Base-by-base conservation (phyloP, 1,140 invertebrate species). In the Ooceraea biroi region DNA sequence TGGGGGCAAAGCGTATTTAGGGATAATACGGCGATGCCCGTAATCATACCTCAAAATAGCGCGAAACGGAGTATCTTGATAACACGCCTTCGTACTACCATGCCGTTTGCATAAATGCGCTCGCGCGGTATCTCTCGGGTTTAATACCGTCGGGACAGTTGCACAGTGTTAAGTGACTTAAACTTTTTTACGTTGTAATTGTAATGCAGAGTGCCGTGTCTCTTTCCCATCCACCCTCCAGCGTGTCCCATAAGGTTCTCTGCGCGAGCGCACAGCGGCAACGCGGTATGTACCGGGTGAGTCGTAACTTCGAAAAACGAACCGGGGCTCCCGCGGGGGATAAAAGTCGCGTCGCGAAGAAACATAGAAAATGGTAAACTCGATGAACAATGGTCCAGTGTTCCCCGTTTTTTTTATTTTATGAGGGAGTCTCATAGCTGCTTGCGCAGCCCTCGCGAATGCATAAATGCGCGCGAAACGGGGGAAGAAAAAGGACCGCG, bases 341-440 rank as follows among this genome's bases (percentile, higher is more conserved):
- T 55, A 36, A 58, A 55, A 63, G 63, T 58, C 71, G 14, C 57
- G 68, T 58, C 65, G 50, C 80, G 71, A 88, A 88, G 87, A 87
- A 86, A 86, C 80, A 78, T 71, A 58, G 55, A 61, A 65, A 84
- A 85, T 85, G 71, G 72, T 85, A 86, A 86, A 89, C 82, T 74
- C 85, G 87, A 89, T 90, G 82, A 90, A 90, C 87, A 87, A 90
- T 84, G 85, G 83, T 46, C n/a, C 41, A 58, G 36, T 7, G 36
- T 36, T 7, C 36, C 2, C 36, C 36, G 36, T 7, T 36, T 36
- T 7, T 7, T 36, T 36, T 36, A 36, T 60, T 84, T 89, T 88
- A 86, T 86, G 68, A 60, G 83, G 58, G 65, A 58, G 50, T 30
- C 63, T 50, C 76, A 50, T 71, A 30, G 50, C 50, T 80, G 36